Evolutionary conservation across 1,140 invertebrate genomes (phyloP).

Genomic region (Drosophila varians): DNA sequence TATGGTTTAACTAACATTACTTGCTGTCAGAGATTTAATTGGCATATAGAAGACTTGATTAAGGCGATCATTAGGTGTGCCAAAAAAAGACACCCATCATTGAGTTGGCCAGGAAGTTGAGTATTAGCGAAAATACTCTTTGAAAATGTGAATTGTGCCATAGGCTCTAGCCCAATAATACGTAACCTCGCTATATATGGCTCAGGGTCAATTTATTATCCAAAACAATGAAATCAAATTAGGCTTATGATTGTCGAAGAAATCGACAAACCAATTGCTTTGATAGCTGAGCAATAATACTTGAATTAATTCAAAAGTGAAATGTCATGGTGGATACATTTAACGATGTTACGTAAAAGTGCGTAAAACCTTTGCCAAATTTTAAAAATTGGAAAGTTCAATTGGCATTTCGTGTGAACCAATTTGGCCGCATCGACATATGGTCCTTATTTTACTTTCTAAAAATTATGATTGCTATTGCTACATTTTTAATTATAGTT

Average conservation of each 20-base stretch:
- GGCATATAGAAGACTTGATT: slow-evolving; percentile 73
- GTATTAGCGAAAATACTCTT: slow-evolving; percentile 9
- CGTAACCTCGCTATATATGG: slow-evolving; percentile 52
- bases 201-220: slow-evolving; percentile 54
- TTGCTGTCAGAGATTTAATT: slow-evolving; percentile 45
- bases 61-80: slow-evolving; percentile 27
- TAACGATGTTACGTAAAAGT: slow-evolving; percentile 29
- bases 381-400: slow-evolving; percentile 31
- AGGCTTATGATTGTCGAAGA: slow-evolving; percentile 53
- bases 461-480: neutral
- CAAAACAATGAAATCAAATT: slow-evolving; percentile 59
- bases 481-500: neutral
- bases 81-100: slow-evolving; percentile 24
- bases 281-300: slow-evolving; percentile 35
- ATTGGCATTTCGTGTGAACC: slow-evolving; percentile 23
- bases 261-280: slow-evolving; percentile 62
- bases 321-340: slow-evolving; percentile 56
- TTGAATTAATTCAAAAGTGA: slow-evolving; percentile 27
- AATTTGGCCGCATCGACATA: neutral
- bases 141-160: slow-evolving; percentile 12
- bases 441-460: neutral
- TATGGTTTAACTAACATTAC: slow-evolving; percentile 53
- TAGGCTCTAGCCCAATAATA: slow-evolving; percentile 28
- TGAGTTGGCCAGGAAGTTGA: slow-evolving; percentile 15
- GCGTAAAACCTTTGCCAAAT: slow-evolving; percentile 8